phyloP scores from a whole-genome alignment of 92 coral and sea anemone genomes.

The Heteractis magnifica region DNA sequence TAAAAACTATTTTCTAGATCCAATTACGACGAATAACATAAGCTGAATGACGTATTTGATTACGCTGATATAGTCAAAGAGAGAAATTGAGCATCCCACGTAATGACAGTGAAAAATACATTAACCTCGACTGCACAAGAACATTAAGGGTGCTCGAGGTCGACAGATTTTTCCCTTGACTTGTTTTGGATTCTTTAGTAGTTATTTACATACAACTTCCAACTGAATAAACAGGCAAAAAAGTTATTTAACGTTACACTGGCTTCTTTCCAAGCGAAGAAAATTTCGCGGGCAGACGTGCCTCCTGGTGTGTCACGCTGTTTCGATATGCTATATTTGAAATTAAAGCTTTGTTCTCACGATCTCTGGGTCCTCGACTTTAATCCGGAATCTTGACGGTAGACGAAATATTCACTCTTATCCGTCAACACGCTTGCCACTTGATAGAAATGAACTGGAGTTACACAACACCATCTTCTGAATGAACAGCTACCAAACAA shows the following conservation, averaged over 20 bases:
- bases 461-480: no score
- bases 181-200: background rate
- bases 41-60: background rate
- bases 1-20: constrained; percentile 3
- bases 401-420: background rate
- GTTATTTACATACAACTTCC: background rate
- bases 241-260: background rate
- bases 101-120: background rate
- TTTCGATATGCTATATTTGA: background rate
- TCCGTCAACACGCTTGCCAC: background rate
- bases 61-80: background rate
- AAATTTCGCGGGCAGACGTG: background rate
- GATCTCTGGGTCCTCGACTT: background rate
- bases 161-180: background rate
- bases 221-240: background rate
- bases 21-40: background rate
- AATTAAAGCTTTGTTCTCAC: background rate
- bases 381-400: constrained; percentile 4
- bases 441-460: background rate
- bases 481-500: no score
- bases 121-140: background rate
- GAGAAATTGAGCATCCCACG: background rate
- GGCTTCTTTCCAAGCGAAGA: constrained; percentile 3
- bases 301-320: background rate
- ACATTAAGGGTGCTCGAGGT: background rate